These are phyloP conservation scores for Epinotia ramella DNA, from an alignment of 2,888 invertebrate species.

Conservation along the genomic window DNA sequence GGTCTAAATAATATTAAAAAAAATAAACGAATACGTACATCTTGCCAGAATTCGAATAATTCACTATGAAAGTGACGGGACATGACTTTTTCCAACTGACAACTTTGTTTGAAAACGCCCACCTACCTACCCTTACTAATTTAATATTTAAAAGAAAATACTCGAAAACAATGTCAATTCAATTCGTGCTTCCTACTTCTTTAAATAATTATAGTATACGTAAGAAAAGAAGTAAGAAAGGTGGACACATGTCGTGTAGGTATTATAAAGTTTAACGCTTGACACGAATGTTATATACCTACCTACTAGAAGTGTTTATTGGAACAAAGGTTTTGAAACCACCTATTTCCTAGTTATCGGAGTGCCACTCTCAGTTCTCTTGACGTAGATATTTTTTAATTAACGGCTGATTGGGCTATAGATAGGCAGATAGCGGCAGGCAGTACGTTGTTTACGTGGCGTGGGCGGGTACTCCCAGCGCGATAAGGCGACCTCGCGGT, in stretches of 20 bases:
- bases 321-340: conserved; percentile 3
- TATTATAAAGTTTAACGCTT: background rate
- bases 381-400: conserved; percentile 39
- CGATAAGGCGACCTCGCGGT: conserved; percentile 42
- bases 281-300: background rate
- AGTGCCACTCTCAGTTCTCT: conserved; percentile 17
- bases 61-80: no score
- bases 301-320: background rate
- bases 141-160: conserved; percentile 22
- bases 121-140: background rate
- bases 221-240: background rate
- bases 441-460: conserved; percentile 28
- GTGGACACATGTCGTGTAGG: background rate
- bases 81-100: no score
- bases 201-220: background rate
- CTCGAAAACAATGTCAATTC: conserved; percentile 12
- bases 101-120: no score
- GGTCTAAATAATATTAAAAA: no score
- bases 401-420: conserved; percentile 26
- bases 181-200: background rate
- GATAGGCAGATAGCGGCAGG: conserved; percentile 32
- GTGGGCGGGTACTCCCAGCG: conserved; percentile 22
- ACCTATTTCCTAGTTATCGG: conserved; percentile 14
- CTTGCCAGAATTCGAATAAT: no score
- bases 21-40: no score